A percentile compares a stretch with the other conserved stretches of the same genome.
Conservation (phyloP, 2,797 vertebrate species). For the Menidia menidia region DNA sequence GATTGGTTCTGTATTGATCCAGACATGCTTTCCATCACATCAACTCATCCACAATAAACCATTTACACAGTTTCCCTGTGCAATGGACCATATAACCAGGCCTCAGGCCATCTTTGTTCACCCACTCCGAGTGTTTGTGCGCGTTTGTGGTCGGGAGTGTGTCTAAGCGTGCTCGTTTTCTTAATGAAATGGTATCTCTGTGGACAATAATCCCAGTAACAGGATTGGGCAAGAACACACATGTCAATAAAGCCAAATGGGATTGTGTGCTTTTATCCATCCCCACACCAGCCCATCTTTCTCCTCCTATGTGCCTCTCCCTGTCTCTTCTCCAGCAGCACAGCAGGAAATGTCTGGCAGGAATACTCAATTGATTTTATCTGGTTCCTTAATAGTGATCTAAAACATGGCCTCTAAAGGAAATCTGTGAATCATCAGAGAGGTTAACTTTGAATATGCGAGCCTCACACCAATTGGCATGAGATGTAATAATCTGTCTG, state of each 20-base stretch:
- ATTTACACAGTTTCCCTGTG: constrained; percentile 86
- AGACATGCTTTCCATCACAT: constrained; percentile 88
- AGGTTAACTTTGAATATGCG: constrained; percentile 17
- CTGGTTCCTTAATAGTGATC: constrained; percentile 44
- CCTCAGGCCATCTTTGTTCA: constrained; percentile 77
- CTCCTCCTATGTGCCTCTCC: constrained; percentile 6
- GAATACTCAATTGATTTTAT: constrained; percentile 44
- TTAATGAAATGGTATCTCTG: constrained; percentile 88
- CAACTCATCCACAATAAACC: constrained; percentile 89
- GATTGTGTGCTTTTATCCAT: constrained; percentile 77
- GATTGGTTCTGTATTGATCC: constrained; percentile 87
- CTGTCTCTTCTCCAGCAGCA: constrained; percentile 29
- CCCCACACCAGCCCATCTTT: constrained; percentile 60
- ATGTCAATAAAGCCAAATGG: constrained; percentile 87
- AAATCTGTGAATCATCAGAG: constrained; percentile 35
- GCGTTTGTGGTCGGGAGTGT: constrained; percentile 9
- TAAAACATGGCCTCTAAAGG: constrained; percentile 38
- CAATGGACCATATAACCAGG: constrained; percentile 85
- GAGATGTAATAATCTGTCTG: constrained; percentile 53
- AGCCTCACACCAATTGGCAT: constrained; percentile 39
- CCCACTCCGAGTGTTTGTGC: constrained; percentile 42
- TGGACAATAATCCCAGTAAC: constrained; percentile 87
- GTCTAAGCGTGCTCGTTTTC: constrained; percentile 65
- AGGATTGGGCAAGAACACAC: constrained; percentile 84
- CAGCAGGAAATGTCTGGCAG: constrained; percentile 43